phyloP scores from a whole-genome alignment of 2,113 vertebrate species.

The Gallinago paraguaiae region DNA sequence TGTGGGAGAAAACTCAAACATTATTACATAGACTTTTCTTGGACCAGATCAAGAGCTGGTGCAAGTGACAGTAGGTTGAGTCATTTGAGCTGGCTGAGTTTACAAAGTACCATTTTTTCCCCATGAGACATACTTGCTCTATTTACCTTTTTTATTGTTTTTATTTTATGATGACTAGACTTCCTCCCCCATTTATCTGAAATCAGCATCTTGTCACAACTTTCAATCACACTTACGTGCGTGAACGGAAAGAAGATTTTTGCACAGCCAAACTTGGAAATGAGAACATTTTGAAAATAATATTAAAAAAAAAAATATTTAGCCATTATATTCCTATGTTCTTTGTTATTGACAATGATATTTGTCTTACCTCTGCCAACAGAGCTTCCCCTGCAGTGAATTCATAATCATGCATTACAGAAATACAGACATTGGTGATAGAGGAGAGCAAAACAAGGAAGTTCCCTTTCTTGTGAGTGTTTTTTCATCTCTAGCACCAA shows the following conservation, averaged over 20 bases:
- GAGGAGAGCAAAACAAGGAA: not conserved
- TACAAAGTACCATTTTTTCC: not conserved
- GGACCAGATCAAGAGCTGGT: not conserved
- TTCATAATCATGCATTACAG: not conserved
- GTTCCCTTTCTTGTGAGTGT: not conserved
- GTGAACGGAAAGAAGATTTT: not conserved
- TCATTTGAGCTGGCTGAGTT: not conserved
- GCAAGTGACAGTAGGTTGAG: not conserved
- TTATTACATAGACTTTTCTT: not conserved
- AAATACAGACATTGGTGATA: not conserved
- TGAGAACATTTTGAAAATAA: not conserved
- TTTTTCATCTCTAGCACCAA: not conserved
- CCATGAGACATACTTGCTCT: not conserved
- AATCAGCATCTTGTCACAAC: constrained; percentile 3
- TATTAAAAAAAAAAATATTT: not conserved
- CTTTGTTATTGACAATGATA: not conserved
- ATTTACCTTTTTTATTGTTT: not conserved
- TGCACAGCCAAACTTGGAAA: not conserved
- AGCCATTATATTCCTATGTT: not conserved
- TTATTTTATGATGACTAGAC: not conserved
- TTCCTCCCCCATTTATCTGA: not conserved
- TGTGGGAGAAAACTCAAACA: not conserved
- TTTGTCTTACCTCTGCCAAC: not conserved
- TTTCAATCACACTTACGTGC: not conserved
- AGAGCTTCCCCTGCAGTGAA: not conserved